A percentile compares a stretch with the other conserved stretches of the same genome.
Conservation (phyloP, 2,797 vertebrate genomes). For the Galaxias olidus region DNA sequence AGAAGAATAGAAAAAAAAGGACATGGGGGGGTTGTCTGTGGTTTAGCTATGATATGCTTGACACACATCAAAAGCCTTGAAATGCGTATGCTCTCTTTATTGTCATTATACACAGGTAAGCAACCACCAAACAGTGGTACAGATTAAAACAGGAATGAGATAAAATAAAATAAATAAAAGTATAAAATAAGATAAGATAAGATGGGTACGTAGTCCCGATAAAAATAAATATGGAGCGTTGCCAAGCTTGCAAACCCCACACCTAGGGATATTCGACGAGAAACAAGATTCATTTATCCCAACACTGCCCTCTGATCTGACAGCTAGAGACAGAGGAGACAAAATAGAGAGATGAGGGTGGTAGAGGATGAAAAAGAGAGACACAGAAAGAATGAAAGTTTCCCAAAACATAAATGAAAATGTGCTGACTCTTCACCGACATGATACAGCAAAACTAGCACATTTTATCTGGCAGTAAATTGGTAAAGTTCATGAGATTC, state of each 20-base stretch:
- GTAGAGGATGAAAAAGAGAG: neutral
- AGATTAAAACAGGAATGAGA: no score
- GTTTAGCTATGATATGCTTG: constrained; percentile 25
- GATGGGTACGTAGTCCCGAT: no score
- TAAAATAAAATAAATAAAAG: no score
- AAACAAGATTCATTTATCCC: constrained; percentile 7
- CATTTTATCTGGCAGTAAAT: no score
- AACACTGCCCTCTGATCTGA: neutral
- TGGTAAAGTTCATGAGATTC: no score
- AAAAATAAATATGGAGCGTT: constrained; percentile 16
- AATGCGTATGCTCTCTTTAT: no score
- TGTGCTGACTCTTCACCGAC: no score
- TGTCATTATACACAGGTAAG: constrained; percentile 50
- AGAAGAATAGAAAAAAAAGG: neutral
- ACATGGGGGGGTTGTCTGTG: neutral
- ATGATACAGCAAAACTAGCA: no score
- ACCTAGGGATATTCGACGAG: constrained; percentile 6
- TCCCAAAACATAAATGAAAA: no score
- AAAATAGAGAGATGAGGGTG: neutral
- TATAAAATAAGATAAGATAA: no score
- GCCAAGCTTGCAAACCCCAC: constrained; percentile 17
- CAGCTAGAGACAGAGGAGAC: neutral
- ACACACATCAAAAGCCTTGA: constrained; percentile 36
- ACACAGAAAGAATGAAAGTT: neutral
- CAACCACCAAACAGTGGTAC: no score